Conservation (phyloP, 1,140 invertebrate genomes). For the Chionoecetes opilio region DNA sequence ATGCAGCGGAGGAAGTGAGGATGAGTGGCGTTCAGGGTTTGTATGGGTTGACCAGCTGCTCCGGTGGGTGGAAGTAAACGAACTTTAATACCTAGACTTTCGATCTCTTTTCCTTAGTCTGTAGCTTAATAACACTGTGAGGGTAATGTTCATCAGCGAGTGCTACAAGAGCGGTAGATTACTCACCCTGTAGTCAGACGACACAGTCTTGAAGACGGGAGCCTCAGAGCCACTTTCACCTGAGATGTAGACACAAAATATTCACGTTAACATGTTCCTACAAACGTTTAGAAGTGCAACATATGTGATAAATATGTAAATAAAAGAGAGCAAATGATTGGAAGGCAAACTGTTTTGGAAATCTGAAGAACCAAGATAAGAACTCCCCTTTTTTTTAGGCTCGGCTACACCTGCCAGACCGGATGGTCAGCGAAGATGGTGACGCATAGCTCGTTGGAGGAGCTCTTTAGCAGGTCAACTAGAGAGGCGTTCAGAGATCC, state of each 20-base stretch:
- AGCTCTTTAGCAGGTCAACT: constrained; percentile 85
- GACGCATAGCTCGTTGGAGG: constrained; percentile 83
- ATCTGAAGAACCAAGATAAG: too few relatives aligned
- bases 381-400: constrained; percentile 68
- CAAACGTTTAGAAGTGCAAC: background rate
- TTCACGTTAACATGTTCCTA: too few relatives aligned
- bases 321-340: background rate
- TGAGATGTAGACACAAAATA: too few relatives aligned
- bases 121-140: too few relatives aligned
- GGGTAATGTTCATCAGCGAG: too few relatives aligned
- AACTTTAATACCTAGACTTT: too few relatives aligned
- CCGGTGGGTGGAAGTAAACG: constrained; percentile 82
- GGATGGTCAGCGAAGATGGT: constrained; percentile 83
- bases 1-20: constrained; percentile 89
- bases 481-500: constrained; percentile 87
- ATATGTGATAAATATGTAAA: background rate
- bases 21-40: constrained; percentile 86
- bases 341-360: too few relatives aligned
- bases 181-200: constrained; percentile 58
- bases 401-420: constrained; percentile 82
- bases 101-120: too few relatives aligned
- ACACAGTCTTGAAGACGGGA: too few relatives aligned
- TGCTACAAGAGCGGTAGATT: too few relatives aligned
- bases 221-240: too few relatives aligned
- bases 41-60: constrained; percentile 85